Evolutionary conservation across 2,888 invertebrate species (phyloP).

Genomic region (Halocaridina rubra): DNA sequence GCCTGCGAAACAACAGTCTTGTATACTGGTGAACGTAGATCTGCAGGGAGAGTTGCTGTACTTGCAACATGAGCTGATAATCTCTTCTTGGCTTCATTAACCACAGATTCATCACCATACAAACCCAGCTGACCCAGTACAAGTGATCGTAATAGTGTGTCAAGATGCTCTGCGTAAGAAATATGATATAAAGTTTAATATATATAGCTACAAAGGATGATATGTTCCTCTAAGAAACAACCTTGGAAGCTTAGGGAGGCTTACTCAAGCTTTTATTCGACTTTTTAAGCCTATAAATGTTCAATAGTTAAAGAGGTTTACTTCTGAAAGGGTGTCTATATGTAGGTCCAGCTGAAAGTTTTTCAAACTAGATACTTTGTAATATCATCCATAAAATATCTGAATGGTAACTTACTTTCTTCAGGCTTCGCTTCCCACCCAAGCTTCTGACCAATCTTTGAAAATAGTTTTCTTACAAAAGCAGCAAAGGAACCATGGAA

Average conservation of each 20-base stretch:
- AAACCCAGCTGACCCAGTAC: slow-evolving; percentile 85
- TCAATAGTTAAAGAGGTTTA: no score
- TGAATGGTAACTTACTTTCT: slow-evolving; percentile 74
- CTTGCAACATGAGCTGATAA: slow-evolving; percentile 77
- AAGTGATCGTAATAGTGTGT: slow-evolving; percentile 85
- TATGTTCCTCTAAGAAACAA: no score
- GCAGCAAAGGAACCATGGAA: slow-evolving; percentile 78
- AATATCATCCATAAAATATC: not conserved
- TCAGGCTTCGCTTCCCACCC: slow-evolving; percentile 87
- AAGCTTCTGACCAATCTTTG: slow-evolving; percentile 78
- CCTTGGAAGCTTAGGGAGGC: no score
- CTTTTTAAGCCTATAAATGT: no score
- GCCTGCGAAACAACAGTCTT: slow-evolving; percentile 82
- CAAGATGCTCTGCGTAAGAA: slow-evolving; percentile 76
- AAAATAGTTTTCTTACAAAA: slow-evolving; percentile 81
- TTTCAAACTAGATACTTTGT: not conserved
- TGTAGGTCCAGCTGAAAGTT: no score
- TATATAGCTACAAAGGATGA: no score
- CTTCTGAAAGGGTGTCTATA: no score
- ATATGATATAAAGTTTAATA: no score
- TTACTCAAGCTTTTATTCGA: no score
- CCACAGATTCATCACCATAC: slow-evolving; percentile 81
- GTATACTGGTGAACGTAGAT: slow-evolving; percentile 88
- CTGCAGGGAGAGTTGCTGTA: slow-evolving; percentile 79
- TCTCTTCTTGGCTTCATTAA: slow-evolving; percentile 81